These are phyloP conservation scores for Cyanistes caeruleus DNA, from an alignment of 2,113 vertebrate genomes.

Conservation along the genomic window DNA sequence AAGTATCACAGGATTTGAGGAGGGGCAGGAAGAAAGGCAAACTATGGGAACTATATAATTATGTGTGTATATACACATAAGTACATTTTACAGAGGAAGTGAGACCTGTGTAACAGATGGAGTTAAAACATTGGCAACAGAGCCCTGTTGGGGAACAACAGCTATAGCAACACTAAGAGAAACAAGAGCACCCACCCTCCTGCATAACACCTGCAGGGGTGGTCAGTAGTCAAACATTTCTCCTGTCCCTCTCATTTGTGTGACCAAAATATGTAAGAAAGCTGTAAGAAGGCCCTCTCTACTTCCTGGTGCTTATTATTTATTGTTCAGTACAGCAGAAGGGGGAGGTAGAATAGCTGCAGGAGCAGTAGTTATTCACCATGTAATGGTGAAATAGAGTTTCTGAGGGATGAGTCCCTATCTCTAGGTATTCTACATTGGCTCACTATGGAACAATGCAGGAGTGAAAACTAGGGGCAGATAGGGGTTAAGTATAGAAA, in stretches of 20 bases:
- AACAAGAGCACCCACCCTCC: background rate
- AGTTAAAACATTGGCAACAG: background rate
- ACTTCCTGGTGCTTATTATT: background rate
- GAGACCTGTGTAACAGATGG: background rate
- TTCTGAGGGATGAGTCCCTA: background rate
- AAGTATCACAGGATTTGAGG: background rate
- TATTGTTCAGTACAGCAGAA: background rate
- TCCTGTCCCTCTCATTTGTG: background rate
- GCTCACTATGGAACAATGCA: background rate
- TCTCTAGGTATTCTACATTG: background rate
- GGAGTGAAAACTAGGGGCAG: background rate
- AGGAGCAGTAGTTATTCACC: background rate
- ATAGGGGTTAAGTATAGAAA: background rate
- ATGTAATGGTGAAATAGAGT: background rate
- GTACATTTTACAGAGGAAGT: background rate
- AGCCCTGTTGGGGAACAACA: background rate
- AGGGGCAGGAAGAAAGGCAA: background rate
- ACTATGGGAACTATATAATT: background rate
- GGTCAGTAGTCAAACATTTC: background rate
- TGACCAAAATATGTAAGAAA: background rate
- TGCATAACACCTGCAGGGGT: background rate
- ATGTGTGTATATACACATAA: accelerated
- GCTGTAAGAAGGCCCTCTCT: background rate
- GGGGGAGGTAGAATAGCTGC: background rate
- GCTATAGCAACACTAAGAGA: slow-evolving; percentile 20